Evolutionary conservation across 2,888 invertebrate genomes (phyloP), one percentile per base, ranked within the genome.

Genomic region (Melanostoma scalare): DNA sequence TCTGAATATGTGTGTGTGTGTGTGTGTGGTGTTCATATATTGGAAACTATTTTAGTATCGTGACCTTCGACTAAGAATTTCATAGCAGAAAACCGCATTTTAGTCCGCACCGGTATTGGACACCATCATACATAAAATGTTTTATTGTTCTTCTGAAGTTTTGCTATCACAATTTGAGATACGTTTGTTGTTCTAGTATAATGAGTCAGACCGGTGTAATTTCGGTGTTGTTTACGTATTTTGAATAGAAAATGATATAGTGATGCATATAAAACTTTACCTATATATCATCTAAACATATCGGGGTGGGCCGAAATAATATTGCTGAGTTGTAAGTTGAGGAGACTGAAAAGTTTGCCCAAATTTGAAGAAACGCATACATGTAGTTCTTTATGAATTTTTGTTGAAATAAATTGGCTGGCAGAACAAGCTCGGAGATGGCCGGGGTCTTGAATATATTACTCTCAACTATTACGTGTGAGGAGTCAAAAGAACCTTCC

Each of bases 61-160:
- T 56, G 56, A 38, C 56, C 56, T 56, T 56, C 30, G 38, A 30
- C 9, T 56, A 6, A 56, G 56, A 56, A 56, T 56, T 56, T 56
- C 40, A 3, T 40, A 40, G 40, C 40, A 30, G 40, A 56, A 56
- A 38, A n/a, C 30, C 30, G 40, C 38, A 20, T 20, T 40, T 38
- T 20, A 40, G 9, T 56, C 20, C 30, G 38, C 38, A 38, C 38
- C 4, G 2, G 46, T 56, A 40, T 56, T 40, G 8, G 40, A 56
- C 3, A 56, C 10, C 56, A 56, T 40, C 56, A 56, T 40, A 20
- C 20, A 20, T 20, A 20, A 20, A 20, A 20, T 40, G 31, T 56
- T 40, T 56, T 40, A 56, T 56, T 30, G 56, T 6, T 40, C 2
- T 40, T 56, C 9, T 0, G 30, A 40, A 56, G 30, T 10, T 40